Conservation (phyloP, 92 coral and sea anemone species). For the Siderastrea radians region DNA sequence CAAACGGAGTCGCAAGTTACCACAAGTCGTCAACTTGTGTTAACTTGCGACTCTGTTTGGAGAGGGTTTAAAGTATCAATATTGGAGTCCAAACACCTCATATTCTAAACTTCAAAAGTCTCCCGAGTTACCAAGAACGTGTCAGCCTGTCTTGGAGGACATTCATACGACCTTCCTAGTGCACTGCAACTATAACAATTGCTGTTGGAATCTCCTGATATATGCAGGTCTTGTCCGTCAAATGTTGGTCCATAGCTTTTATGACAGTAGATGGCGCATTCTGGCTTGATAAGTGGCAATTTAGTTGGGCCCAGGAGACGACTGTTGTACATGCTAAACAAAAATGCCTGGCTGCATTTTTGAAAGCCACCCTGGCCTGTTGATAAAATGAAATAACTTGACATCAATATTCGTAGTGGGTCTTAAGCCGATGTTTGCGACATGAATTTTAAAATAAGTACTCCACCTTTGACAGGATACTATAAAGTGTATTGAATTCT, state of each 20-base stretch:
- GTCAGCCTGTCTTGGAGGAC: not conserved
- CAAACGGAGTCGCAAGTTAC: too few species aligned
- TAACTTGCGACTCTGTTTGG: too few species aligned
- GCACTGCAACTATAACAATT: not conserved
- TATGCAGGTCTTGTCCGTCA: not conserved
- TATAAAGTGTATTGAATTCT: too few species aligned
- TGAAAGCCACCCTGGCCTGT: not conserved
- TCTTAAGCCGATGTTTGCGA: too few species aligned
- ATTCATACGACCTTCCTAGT: not conserved
- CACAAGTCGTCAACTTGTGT: too few species aligned
- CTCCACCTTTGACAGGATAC: too few species aligned
- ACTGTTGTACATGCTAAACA: slow-evolving; percentile 1
- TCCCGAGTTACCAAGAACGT: not conserved
- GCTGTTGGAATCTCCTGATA: not conserved
- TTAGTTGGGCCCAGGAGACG: slow-evolving; percentile 10
- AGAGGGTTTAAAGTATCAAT: too few species aligned
- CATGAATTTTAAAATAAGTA: too few species aligned
- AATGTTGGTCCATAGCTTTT: not conserved
- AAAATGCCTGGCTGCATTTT: not conserved
- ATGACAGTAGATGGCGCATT: not conserved
- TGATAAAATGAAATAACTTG: not conserved
- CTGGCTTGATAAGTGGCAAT: not conserved
- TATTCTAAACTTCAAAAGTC: too few species aligned
- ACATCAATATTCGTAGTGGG: too few species aligned
- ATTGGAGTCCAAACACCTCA: too few species aligned